phyloP scores from a whole-genome alignment of 2,797 vertebrate genomes.

The Columba guinea region DNA sequence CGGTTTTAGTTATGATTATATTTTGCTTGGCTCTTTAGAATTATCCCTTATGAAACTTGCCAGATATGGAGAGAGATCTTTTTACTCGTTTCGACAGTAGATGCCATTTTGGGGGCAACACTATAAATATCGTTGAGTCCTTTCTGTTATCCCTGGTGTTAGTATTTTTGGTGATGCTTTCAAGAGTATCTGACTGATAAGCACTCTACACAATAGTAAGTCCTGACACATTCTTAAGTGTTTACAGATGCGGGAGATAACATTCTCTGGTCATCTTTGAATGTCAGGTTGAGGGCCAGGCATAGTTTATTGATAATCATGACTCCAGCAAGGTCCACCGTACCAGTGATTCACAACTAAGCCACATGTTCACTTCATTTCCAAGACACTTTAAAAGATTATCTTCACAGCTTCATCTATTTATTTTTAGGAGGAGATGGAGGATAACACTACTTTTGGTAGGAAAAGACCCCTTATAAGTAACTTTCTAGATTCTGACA shows the following conservation, averaged over 20 bases:
- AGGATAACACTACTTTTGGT: neutral
- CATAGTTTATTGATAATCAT: neutral
- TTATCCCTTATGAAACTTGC: neutral
- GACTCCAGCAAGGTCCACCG: neutral
- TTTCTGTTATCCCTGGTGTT: neutral
- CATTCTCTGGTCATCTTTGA: neutral
- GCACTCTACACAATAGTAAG: neutral
- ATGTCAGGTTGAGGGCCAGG: neutral
- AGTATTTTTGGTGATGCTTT: neutral
- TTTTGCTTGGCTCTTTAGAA: neutral
- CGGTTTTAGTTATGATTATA: neutral
- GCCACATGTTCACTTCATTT: neutral
- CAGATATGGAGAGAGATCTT: conserved; percentile 5
- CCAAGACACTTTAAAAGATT: neutral
- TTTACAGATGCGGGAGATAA: conserved; percentile 14
- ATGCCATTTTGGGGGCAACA: neutral
- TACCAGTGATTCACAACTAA: neutral
- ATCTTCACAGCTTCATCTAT: neutral
- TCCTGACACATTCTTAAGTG: neutral
- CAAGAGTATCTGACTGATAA: conserved; percentile 19
- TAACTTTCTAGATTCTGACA: neutral
- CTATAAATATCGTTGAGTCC: neutral
- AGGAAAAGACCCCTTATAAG: neutral
- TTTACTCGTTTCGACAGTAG: conserved; percentile 18
- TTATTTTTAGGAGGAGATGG: neutral